A percentile compares a stretch with the other conserved stretches of the same genome.
These are phyloP conservation scores for Syngnathus floridae DNA, from an alignment of 2,113 vertebrate species.

Conservation along the genomic window DNA sequence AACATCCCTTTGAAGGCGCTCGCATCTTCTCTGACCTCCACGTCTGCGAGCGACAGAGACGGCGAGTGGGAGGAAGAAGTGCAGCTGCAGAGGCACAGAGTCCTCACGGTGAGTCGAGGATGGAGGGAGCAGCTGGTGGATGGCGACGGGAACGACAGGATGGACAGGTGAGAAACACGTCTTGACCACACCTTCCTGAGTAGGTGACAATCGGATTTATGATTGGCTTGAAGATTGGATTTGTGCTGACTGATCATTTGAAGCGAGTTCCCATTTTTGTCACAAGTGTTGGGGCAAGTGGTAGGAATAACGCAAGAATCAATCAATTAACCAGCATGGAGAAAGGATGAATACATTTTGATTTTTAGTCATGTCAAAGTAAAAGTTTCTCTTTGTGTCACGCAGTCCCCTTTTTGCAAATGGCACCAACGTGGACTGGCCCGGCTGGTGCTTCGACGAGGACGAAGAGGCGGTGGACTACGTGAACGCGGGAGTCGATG, in stretches of 20 bases:
- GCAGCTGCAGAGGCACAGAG: slow-evolving; percentile 29
- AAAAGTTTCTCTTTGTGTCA: neutral
- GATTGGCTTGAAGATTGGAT: too few relatives aligned
- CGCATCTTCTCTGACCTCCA: slow-evolving; percentile 25
- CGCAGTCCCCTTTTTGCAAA: slow-evolving; percentile 35
- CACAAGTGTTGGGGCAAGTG: too few relatives aligned
- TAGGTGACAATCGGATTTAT: too few relatives aligned
- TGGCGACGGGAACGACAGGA: slow-evolving; percentile 53
- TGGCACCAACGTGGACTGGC: slow-evolving; percentile 67
- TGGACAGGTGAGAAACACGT: slow-evolving; percentile 51
- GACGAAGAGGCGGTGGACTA: slow-evolving; percentile 31
- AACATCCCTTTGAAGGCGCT: slow-evolving; percentile 1
- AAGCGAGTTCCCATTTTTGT: too few relatives aligned
- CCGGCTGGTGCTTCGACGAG: slow-evolving; percentile 69
- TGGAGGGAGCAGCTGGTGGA: slow-evolving; percentile 65
- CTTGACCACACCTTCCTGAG: neutral
- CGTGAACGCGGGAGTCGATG: neutral
- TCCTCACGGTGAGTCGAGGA: slow-evolving; percentile 35
- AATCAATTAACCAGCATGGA: too few relatives aligned
- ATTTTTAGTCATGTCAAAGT: too few relatives aligned
- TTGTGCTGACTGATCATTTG: too few relatives aligned
- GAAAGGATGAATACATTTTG: too few relatives aligned
- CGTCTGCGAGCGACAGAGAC: slow-evolving; percentile 43
- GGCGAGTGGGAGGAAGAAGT: slow-evolving; percentile 48
- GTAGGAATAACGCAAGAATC: too few relatives aligned